Evolutionary conservation across 2,113 vertebrate genomes (phyloP).

Genomic region (Illadopsis cleaveri): DNA sequence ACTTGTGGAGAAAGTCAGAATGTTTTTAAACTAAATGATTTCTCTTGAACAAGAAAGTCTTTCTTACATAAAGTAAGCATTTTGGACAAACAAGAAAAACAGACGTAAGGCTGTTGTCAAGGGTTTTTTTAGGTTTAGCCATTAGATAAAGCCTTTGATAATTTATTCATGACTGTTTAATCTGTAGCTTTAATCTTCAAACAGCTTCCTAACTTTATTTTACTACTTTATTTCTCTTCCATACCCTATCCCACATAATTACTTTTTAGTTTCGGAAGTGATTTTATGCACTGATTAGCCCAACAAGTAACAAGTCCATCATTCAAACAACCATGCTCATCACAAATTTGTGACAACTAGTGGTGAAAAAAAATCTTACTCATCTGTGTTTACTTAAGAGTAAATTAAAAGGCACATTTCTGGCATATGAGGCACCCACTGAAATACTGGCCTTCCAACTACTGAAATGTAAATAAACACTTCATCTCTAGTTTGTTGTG

Average conservation of each 20-base stretch:
- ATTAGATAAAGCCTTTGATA: conserved; percentile 58
- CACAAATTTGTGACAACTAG: conserved; percentile 19
- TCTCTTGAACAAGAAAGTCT: conserved; percentile 19
- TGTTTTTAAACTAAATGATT: conserved; percentile 13
- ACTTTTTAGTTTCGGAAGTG: conserved; percentile 1
- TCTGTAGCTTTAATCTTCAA: conserved; percentile 58
- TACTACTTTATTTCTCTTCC: conserved; percentile 51
- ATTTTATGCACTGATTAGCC: conserved; percentile 46
- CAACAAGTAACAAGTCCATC: conserved; percentile 26
- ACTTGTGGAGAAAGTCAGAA: neutral
- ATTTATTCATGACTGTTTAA: conserved; percentile 65
- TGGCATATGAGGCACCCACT: neutral
- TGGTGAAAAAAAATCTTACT: neutral
- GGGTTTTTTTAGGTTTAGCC: conserved; percentile 23
- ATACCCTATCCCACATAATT: neutral
- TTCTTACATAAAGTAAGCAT: conserved; percentile 20
- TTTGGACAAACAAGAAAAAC: conserved; percentile 4
- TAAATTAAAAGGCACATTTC: conserved; percentile 45
- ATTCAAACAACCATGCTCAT: conserved; percentile 16
- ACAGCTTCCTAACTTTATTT: conserved; percentile 20
- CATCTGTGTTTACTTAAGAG: conserved; percentile 21
- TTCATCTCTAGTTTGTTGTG: neutral
- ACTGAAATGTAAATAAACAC: conserved; percentile 35
- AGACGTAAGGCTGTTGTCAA: neutral
- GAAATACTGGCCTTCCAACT: conserved; percentile 4